These are phyloP conservation scores for Streblospio benedicti DNA, from an alignment of 1,140 invertebrate species.

Conservation along the genomic window DNA sequence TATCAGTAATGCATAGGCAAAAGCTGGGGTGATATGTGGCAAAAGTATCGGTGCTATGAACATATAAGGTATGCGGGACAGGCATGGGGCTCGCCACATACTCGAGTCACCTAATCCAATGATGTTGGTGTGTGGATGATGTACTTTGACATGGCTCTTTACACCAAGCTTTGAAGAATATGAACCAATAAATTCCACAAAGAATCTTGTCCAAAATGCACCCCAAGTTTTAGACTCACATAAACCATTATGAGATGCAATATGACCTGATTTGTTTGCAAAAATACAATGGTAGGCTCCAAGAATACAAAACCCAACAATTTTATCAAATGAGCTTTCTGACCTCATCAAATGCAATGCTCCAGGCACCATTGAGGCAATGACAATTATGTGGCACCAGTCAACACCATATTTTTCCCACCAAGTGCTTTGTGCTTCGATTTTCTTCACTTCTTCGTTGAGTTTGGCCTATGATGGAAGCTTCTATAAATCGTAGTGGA, in stretches of 20 bases:
- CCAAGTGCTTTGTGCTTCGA: conserved; percentile 25
- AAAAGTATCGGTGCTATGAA: conserved; percentile 35
- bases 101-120: conserved; percentile 41
- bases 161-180: conserved; percentile 31
- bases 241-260: conserved; percentile 27
- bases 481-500: too few relatives aligned
- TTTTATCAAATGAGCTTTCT: conserved; percentile 4
- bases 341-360: conserved; percentile 23
- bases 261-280: conserved; percentile 28
- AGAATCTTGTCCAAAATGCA: conserved; percentile 24
- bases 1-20: conserved; percentile 23
- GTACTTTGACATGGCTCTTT: conserved; percentile 34
- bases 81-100: conserved; percentile 34
- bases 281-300: conserved; percentile 29
- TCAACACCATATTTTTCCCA: conserved; percentile 36
- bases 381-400: conserved; percentile 18
- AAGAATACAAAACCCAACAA: conserved; percentile 24
- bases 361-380: conserved; percentile 15
- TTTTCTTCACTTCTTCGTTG: conserved; percentile 21
- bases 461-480: conserved; percentile 30
- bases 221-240: conserved; percentile 19
- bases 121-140: conserved; percentile 44
- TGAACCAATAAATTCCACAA: conserved; percentile 31
- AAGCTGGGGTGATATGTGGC: conserved; percentile 29
- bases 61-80: conserved; percentile 37